phyloP scores from a whole-genome alignment of 2,797 vertebrate genomes.

The Siniperca scherzeri region DNA sequence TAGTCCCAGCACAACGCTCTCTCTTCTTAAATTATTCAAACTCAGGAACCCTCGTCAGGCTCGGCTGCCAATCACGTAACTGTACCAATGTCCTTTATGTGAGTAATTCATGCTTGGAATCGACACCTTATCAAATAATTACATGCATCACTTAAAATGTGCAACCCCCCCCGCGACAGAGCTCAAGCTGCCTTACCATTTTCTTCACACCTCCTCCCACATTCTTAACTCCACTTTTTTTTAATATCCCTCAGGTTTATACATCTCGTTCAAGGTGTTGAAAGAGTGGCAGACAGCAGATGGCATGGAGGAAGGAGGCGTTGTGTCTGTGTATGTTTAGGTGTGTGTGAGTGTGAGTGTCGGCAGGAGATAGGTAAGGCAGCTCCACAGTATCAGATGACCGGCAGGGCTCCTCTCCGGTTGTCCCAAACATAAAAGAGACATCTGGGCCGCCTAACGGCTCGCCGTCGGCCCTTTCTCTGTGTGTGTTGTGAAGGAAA shows the following conservation, averaged over 20 bases:
- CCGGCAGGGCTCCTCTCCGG: conserved; percentile 52
- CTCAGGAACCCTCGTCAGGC: conserved; percentile 51
- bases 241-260: conserved; percentile 3
- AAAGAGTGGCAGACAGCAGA: conserved; percentile 60
- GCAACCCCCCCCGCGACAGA: conserved; percentile 4
- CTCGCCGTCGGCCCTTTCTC: background rate
- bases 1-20: conserved; percentile 25
- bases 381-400: conserved; percentile 69
- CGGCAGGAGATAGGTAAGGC: conserved; percentile 39
- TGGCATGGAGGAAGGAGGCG: conserved; percentile 44
- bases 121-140: conserved; percentile 58
- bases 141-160: conserved; percentile 31
- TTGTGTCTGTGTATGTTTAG: background rate
- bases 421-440: conserved; percentile 65
- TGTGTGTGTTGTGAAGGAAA: conserved; percentile 32
- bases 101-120: conserved; percentile 15
- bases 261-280: conserved; percentile 24
- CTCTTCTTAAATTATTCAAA: conserved; percentile 76
- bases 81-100: conserved; percentile 15
- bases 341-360: conserved; percentile 23
- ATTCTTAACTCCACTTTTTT: conserved; percentile 13
- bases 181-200: background rate
- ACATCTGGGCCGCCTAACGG: conserved; percentile 57
- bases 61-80: conserved; percentile 45
- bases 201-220: conserved; percentile 37